Evolutionary conservation across 53 echinoderm and acorn worm species (phyloP), one percentile per base, ranked within the genome.

Genomic region (Hippasteria phrygiana): DNA sequence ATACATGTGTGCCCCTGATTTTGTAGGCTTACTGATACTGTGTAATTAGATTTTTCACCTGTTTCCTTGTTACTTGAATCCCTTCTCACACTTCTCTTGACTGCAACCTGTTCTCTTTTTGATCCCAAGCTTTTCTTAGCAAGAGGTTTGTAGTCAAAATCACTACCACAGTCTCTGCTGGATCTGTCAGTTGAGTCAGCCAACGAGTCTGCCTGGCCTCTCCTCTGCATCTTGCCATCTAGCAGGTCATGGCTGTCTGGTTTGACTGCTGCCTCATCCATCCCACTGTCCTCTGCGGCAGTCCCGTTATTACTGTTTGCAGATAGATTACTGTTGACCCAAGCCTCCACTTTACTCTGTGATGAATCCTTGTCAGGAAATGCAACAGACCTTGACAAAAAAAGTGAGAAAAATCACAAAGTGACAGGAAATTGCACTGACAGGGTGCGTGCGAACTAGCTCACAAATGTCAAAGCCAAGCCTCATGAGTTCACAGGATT

Each of bases 341-440:
- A 85, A n/a, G 70, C 85, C 71, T 85, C 85, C 18, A 85, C 85
- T 70, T 85, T 85, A 43, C 71, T 85, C 71, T 71, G 70, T 38
- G 85, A 43, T 22, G 85, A 71, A 50, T 69, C 85, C 32, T 85
- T 85, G 0, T 85, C 64, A 38, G 85, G 85, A 85, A 85, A 85
- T 35, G 69, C 85, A 36, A 85, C 85, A 35, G 85, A 85, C 85
- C 85, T 85, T 40, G 28, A 81, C n/a, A n/a, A n/a, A 81, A 5
- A 29, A 32, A 43, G 62, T 1, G 10, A 78, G 20, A 35, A 12
- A 37, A 62, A 41, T 38, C 17, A 39, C 37, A 37, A n/a, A 53
- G 0, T 37, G 4, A 13, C 12, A 13, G 2, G n/a, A n/a, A n/a
- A n/a, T n/a, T n/a, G n/a, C n/a, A n/a, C n/a, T n/a, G n/a, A n/a